Conservation (phyloP, 2,113 vertebrate genomes). For the Tetraodon nigroviridis region DNA sequence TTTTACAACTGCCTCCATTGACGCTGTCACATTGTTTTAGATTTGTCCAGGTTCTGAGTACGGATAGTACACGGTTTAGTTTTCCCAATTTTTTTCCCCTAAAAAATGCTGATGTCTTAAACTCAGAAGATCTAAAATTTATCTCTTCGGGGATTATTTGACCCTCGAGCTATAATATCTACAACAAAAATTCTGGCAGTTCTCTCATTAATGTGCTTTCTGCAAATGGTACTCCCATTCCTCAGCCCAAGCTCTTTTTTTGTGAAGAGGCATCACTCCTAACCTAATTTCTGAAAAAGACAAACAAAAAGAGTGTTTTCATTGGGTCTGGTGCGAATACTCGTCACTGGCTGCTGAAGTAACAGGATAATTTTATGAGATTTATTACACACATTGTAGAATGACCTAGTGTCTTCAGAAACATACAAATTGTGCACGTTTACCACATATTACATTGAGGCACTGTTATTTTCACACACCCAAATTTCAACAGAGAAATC, state of each 20-base stretch:
- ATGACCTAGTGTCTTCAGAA: not conserved
- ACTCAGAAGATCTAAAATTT: not conserved
- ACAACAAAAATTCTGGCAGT: not conserved
- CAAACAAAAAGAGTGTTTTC: not conserved
- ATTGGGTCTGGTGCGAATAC: too few relatives aligned
- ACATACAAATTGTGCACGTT: too few relatives aligned
- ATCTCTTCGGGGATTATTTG: not conserved
- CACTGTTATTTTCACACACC: too few relatives aligned
- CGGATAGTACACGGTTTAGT: too few relatives aligned
- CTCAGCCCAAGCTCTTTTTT: not conserved
- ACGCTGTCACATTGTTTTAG: constrained; percentile 4
- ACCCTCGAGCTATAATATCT: not conserved
- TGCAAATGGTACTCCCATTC: not conserved
- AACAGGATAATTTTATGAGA: not conserved
- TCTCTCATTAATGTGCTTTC: not conserved
- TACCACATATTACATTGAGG: not conserved
- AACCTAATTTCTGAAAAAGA: too few relatives aligned
- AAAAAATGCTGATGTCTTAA: constrained; percentile 1
- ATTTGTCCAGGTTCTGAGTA: not conserved
- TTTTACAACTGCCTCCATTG: constrained; percentile 2
- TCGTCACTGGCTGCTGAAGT: too few relatives aligned
- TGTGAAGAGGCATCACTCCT: not conserved
- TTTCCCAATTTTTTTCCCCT: too few relatives aligned
- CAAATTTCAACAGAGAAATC: too few relatives aligned
- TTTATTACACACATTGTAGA: not conserved